These are phyloP conservation scores for Hoplodrina ambigua DNA, from an alignment of 2,888 invertebrate genomes.

Conservation along the genomic window DNA sequence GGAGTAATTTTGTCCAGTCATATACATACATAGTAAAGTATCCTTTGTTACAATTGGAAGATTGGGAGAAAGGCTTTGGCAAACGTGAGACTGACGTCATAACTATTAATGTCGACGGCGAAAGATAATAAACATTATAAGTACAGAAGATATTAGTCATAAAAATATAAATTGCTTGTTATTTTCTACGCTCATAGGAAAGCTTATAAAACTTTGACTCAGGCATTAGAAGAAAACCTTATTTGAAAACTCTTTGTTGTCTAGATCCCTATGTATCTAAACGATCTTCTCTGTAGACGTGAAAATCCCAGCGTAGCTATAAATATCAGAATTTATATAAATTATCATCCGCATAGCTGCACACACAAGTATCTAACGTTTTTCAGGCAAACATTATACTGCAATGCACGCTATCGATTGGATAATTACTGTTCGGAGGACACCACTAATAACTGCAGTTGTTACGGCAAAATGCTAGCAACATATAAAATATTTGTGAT, in stretches of 20 bases:
- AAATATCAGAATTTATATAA: conserved; percentile 11
- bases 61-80: not conserved
- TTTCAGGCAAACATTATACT: conserved; percentile 44
- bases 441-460: conserved; percentile 19
- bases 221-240: not conserved
- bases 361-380: conserved; percentile 12
- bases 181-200: too few species aligned
- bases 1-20: too few species aligned
- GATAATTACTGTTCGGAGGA: conserved; percentile 43
- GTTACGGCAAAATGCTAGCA: conserved; percentile 16
- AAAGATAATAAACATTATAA: conserved; percentile 12
- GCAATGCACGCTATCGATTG: conserved; percentile 64
- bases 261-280: conserved; percentile 1
- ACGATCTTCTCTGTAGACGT: not conserved
- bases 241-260: conserved; percentile 12
- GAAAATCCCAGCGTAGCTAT: conserved; percentile 1
- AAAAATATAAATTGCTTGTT: conserved; percentile 7
- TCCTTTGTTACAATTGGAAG: not conserved
- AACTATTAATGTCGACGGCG: not conserved
- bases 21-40: not conserved
- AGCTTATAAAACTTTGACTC: conserved; percentile 3
- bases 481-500: not conserved
- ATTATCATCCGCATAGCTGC: conserved; percentile 18
- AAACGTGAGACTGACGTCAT: conserved; percentile 6
- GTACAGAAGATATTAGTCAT: conserved; percentile 15